These are phyloP conservation scores for Idaea straminata DNA, from an alignment of 2,888 invertebrate genomes.

Conservation along the genomic window DNA sequence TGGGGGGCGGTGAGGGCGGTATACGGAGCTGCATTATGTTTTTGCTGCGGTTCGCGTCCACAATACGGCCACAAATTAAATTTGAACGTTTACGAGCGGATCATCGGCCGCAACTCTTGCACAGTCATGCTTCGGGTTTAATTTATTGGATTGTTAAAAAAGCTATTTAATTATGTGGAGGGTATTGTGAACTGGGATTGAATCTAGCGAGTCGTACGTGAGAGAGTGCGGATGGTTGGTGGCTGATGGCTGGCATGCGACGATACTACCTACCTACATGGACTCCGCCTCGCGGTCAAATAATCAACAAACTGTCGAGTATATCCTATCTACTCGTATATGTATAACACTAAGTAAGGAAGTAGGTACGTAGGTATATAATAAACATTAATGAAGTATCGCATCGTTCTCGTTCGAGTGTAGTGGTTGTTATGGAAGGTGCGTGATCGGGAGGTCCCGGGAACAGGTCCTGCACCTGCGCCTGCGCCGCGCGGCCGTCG, in stretches of 20 bases:
- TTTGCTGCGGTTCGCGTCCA: slow-evolving; percentile 22
- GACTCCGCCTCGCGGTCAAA: too few species aligned
- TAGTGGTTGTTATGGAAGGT: not conserved
- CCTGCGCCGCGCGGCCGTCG: slow-evolving; percentile 7
- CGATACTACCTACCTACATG: too few species aligned
- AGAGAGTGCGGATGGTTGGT: not conserved
- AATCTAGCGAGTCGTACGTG: slow-evolving; percentile 11
- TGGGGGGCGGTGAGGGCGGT: slow-evolving; percentile 14
- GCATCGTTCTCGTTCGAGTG: not conserved
- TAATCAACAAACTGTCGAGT: too few species aligned
- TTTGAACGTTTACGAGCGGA: slow-evolving; percentile 38
- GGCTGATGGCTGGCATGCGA: not conserved
- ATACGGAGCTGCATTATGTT: slow-evolving; percentile 13
- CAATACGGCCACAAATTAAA: slow-evolving; percentile 42
- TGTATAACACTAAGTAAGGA: not conserved
- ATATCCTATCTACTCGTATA: too few species aligned
- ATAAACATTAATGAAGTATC: not conserved
- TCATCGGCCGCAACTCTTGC: slow-evolving; percentile 29
- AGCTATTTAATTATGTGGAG: slow-evolving; percentile 38
- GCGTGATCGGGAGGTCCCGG: not conserved
- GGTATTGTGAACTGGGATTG: slow-evolving; percentile 27
- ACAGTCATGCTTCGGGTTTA: slow-evolving; percentile 42
- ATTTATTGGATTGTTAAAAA: slow-evolving; percentile 50
- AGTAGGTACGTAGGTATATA: not conserved
- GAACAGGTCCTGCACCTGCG: slow-evolving; percentile 20